Conservation (phyloP, 2,888 invertebrate species). For the Palloptera scutellata region DNA sequence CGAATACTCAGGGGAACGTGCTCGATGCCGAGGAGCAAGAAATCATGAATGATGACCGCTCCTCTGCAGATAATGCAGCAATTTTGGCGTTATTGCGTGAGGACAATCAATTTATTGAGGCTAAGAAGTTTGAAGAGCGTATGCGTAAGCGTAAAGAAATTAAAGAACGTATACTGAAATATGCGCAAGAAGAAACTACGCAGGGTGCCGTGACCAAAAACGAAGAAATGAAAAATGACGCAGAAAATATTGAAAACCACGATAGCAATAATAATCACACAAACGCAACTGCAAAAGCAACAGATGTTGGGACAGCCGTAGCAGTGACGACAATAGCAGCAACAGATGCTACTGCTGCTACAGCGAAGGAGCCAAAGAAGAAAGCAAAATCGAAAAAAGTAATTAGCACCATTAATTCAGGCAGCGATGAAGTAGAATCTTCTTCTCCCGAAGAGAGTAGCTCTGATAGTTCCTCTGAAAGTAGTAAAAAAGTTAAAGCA, state of each 20-base stretch:
- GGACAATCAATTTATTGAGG: conserved; percentile 64
- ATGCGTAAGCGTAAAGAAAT: conserved; percentile 83
- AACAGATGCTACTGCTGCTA: conserved; percentile 27
- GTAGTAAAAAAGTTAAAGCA: conserved; percentile 43
- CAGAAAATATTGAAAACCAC: conserved; percentile 28
- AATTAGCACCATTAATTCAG: conserved; percentile 45
- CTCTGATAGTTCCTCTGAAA: conserved; percentile 44
- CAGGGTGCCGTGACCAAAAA: conserved; percentile 11
- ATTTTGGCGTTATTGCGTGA: conserved; percentile 63
- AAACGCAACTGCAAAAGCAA: conserved; percentile 30
- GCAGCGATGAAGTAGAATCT: conserved; percentile 23
- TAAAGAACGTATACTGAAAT: conserved; percentile 84
- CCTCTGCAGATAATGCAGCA: conserved; percentile 67
- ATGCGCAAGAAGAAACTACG: conserved; percentile 72
- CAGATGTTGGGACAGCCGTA: conserved; percentile 28
- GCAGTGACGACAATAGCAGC: not conserved
- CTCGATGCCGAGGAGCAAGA: conserved; percentile 59
- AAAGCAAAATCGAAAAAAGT: conserved; percentile 56
- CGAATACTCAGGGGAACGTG: conserved; percentile 49
- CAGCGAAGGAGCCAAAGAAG: conserved; percentile 40
- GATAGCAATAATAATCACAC: conserved; percentile 29
- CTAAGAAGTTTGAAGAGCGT: conserved; percentile 70
- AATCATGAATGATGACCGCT: conserved; percentile 64
- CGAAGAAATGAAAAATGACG: conserved; percentile 31
- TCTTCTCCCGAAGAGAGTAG: conserved; percentile 41